Evolutionary conservation across 2,797 vertebrate genomes (phyloP), one percentile per base, ranked within the genome.

Genomic region (Falco rusticolus): DNA sequence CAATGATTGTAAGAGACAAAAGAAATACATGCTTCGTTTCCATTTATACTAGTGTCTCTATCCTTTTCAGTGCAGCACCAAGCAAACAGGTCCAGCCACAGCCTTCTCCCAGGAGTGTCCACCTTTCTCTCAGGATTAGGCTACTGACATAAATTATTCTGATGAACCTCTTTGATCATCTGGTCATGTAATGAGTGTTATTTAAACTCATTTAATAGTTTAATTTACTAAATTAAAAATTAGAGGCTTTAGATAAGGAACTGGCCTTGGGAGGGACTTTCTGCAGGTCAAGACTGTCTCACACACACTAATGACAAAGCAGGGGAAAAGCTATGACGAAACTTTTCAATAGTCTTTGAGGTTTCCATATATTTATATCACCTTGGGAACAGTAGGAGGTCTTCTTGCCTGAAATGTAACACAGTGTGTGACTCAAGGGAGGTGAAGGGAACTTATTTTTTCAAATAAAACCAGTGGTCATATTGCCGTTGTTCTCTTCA

Each of bases 351-450:
- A 60, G 7, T 29, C 16, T n/a, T 65, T 33, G n/a, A 53, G 10
- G 8, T 69, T 63, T 66, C 47, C 18, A 8, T 22, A 4, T 18
- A 51, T 59, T 47, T 84, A 5, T 63, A 22, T 34, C 14, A 31
- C 39, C 21, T 68, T 68, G 21, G 41, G 22, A 84, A 79, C 5
- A 37, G 15, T 7, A 72, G 57, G 31, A 51, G 6, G 5, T 37
- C 37, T n/a, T 65, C 51, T 83, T 43, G 34, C 15, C 57, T 82
- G 51, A 71, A 68, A 63, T 7, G 6, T 54, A 89, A 18, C 26
- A 47, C 16, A 47, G 10, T 37, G 4, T 0, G 3, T 0, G 1
- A 28, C 26, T 24, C 13, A 53, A 78, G 53, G 53, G 34, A 76
- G 79, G 13, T 45, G 37, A 65, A 83, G 72, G 29, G 10, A 47